Base-by-base conservation (phyloP, 2,113 vertebrate genomes). In the Uropsilus gracilis region DNA sequence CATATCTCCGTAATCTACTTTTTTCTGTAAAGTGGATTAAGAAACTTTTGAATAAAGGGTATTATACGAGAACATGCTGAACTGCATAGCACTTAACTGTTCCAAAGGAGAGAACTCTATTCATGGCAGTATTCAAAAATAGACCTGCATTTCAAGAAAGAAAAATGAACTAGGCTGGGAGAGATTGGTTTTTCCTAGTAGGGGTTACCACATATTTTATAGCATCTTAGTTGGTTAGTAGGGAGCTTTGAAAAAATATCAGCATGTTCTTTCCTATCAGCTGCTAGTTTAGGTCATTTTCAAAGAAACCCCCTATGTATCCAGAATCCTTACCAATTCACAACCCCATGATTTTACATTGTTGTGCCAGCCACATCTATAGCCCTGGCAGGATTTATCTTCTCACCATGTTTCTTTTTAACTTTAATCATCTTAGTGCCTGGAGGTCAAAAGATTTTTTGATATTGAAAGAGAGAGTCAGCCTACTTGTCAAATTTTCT, bases 371-470 rank as follows among this genome's bases (percentile, higher is more conserved):
- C 72, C 88, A 63, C 90, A 97, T 89, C 75, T 91, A 72, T 61
- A 94, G 68, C 28, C 82, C 71, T 76, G 88, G 83, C 32, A 82
- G 91, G 88, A 91, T 97, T 97, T 96, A 85, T 84, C 76, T 18
- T 50, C 42, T 94, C 95, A 61, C 78, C 59, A 48, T 59, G 42
- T 11, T 93, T 59, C 55, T 96, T 97, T 97, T 96, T 84, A 96
- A 95, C 77, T 96, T 98, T 96, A 96, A 93, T 97, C 81, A 97
- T 18, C 50, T 94, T 85, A 94, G 59, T 97, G 90, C 86, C 95
- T 82, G 83, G 75, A 95, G 48, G 14, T 72, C 95, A 95, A 96
- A 97, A 96, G 85, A 53, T 9, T 57, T 97, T 95, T 92, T 97
- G 75, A 96, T 83, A 90, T 1, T 95, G 89, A 96, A 97, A 89